These are phyloP conservation scores for Spheniscus humboldti DNA, from an alignment of 2,797 vertebrate species.

Conservation along the genomic window DNA sequence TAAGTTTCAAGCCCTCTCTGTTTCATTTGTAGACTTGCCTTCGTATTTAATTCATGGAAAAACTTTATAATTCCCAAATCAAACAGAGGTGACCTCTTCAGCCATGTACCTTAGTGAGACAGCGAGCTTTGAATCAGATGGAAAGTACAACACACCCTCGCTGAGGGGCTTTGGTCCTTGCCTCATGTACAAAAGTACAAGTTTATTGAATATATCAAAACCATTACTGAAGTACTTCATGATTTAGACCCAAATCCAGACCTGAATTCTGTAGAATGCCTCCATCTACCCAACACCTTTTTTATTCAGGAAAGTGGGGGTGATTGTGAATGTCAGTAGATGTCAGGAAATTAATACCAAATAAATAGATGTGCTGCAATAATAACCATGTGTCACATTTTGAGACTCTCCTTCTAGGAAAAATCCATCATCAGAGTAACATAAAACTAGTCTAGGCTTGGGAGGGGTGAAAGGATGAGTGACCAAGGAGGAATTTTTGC, in stretches of 20 bases:
- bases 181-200: background rate
- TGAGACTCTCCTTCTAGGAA: background rate
- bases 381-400: background rate
- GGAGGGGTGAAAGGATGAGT: background rate
- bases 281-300: background rate
- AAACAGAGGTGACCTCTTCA: slow-evolving; percentile 49
- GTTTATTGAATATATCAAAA: background rate
- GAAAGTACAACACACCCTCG: background rate
- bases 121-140: background rate
- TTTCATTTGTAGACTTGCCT: slow-evolving; percentile 40
- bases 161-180: background rate
- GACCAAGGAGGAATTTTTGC: background rate
- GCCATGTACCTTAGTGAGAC: background rate
- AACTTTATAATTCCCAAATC: slow-evolving; percentile 61
- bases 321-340: background rate
- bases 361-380: background rate
- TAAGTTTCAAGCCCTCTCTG: slow-evolving; percentile 48
- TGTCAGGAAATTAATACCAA: background rate
- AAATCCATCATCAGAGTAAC: background rate
- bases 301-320: background rate
- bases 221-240: background rate
- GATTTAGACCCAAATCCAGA: background rate
- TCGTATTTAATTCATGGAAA: slow-evolving; percentile 32
- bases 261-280: background rate
- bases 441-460: background rate